A percentile compares a stretch with the other conserved stretches of the same genome.
Evolutionary conservation across 1,140 invertebrate genomes (phyloP).

Genomic region (Heliconius eleuchia): DNA sequence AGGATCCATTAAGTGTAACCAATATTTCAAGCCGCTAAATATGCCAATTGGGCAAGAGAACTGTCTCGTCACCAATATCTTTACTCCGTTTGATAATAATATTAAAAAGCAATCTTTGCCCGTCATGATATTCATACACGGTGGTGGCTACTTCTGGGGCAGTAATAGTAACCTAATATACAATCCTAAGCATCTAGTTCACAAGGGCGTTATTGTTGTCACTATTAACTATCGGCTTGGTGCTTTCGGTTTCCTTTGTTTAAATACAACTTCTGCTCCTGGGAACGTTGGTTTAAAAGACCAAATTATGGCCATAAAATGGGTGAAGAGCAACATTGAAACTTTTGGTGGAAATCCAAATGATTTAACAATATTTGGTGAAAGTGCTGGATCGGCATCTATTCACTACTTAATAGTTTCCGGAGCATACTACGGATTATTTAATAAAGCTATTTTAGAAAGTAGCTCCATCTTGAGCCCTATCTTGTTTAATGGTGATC

Average conservation of each 20-base stretch:
- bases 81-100: conserved; percentile 26
- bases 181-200: conserved; percentile 73
- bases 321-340: conserved; percentile 84
- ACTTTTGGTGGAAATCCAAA: conserved; percentile 83
- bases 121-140: conserved; percentile 82
- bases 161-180: conserved; percentile 66
- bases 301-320: conserved; percentile 80
- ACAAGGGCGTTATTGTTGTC: conserved; percentile 59
- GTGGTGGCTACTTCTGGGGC: conserved; percentile 74
- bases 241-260: conserved; percentile 81
- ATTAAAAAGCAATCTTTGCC: conserved; percentile 47
- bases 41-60: conserved; percentile 44
- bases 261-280: conserved; percentile 76
- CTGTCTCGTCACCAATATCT: background rate
- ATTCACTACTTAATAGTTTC: conserved; percentile 51
- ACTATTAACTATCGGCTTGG: conserved; percentile 57
- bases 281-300: conserved; percentile 84
- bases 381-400: conserved; percentile 71
- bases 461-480: conserved; percentile 80
- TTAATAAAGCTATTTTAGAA: conserved; percentile 82
- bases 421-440: conserved; percentile 75
- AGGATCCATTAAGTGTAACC: conserved; percentile 42
- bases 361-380: conserved; percentile 77
- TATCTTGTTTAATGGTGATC: conserved; percentile 60
- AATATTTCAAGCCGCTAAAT: conserved; percentile 32